phyloP scores from a whole-genome alignment of 2,888 invertebrate genomes.

The Standfussiana lucernea region DNA sequence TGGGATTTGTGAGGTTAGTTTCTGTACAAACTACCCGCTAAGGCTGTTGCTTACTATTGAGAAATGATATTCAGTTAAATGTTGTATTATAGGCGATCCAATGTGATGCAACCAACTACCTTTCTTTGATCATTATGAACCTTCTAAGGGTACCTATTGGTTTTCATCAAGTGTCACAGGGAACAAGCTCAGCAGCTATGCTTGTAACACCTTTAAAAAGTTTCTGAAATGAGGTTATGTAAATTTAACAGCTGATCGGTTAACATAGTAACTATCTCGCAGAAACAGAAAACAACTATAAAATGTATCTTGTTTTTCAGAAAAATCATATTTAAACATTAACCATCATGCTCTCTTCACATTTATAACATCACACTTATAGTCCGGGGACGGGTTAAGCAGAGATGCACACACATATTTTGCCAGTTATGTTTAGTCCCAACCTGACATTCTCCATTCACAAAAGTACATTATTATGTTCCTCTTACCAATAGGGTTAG shows the following conservation, averaged over 20 bases:
- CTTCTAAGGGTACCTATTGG: neutral
- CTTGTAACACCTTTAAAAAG: neutral
- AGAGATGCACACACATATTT: neutral
- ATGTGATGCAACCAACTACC: slow-evolving; percentile 10
- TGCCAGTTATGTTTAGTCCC: neutral
- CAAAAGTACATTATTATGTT: neutral
- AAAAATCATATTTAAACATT: neutral
- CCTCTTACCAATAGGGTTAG: neutral
- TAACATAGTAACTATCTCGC: neutral
- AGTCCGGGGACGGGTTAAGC: too few species aligned
- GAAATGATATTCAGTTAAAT: neutral
- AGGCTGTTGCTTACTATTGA: neutral
- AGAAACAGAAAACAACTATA: neutral
- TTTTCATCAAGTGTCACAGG: neutral
- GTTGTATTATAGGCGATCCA: neutral
- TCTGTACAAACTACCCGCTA: neutral
- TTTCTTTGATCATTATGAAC: neutral
- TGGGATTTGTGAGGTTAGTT: slow-evolving; percentile 32
- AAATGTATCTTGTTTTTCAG: neutral
- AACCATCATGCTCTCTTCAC: neutral
- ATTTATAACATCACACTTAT: neutral
- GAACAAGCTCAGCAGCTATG: neutral
- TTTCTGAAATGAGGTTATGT: slow-evolving; percentile 46
- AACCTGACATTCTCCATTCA: neutral
- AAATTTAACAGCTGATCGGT: slow-evolving; percentile 45